Evolutionary conservation across 2,888 invertebrate species (phyloP).

Genomic region (Campopleginae sp.): DNA sequence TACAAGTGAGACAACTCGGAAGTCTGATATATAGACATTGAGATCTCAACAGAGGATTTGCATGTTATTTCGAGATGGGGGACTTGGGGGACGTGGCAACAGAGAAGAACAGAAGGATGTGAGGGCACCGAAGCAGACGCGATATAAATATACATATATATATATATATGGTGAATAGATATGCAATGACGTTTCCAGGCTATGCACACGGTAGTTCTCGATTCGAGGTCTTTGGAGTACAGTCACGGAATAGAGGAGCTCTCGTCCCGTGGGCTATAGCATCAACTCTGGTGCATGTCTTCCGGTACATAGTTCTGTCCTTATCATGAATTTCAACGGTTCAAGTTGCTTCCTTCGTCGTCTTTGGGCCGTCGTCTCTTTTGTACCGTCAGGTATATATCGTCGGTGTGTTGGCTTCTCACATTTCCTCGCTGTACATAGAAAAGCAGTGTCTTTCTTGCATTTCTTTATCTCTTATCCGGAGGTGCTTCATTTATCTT

Average conservation of each 20-base stretch:
- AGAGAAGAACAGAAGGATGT: conserved; percentile 53
- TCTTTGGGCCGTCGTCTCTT: conserved; percentile 22
- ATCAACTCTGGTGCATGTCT: conserved; percentile 74
- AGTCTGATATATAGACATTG: conserved; percentile 51
- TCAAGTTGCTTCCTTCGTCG: conserved; percentile 8
- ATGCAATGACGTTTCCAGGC: conserved; percentile 38
- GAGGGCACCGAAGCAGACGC: conserved; percentile 13
- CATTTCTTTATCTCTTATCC: conserved; percentile 13
- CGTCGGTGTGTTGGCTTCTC: too few relatives aligned
- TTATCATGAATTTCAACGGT: conserved; percentile 39
- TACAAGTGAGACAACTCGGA: conserved; percentile 37
- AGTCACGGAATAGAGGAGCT: conserved; percentile 75
- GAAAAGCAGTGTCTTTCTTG: conserved; percentile 20
- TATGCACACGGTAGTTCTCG: conserved; percentile 28
- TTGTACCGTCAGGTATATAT: neutral
- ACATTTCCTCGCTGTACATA: conserved; percentile 20
- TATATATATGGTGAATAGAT: conserved; percentile 1
- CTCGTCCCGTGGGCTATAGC: conserved; percentile 63
- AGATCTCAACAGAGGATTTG: conserved; percentile 74
- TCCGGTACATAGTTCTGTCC: conserved; percentile 55
- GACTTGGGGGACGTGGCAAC: conserved; percentile 71
- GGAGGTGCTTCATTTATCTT: conserved; percentile 10
- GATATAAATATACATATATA: conserved; percentile 30
- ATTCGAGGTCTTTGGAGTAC: conserved; percentile 46
- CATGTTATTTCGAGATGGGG: conserved; percentile 81